These are phyloP conservation scores for Sciaenops ocellatus DNA, from an alignment of 2,797 vertebrate species.

Conservation along the genomic window DNA sequence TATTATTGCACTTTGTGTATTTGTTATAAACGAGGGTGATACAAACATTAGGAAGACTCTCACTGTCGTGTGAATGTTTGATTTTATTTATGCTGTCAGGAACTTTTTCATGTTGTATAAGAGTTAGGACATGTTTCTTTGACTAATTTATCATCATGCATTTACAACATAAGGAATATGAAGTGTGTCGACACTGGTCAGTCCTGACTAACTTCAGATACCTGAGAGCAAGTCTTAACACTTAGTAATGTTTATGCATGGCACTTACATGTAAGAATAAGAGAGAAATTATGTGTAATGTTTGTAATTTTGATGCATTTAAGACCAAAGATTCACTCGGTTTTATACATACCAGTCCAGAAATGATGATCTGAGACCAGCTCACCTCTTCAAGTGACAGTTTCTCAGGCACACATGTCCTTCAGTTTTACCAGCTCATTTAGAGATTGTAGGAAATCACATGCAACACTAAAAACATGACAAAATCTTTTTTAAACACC, in stretches of 20 bases:
- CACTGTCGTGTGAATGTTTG: background rate
- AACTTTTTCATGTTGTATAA: background rate
- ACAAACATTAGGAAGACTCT: background rate
- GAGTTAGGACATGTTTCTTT: background rate
- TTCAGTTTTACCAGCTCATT: background rate
- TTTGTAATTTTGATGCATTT: background rate
- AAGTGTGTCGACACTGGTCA: background rate
- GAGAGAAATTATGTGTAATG: background rate
- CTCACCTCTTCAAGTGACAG: background rate
- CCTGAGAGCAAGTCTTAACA: background rate
- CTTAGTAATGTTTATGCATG: background rate
- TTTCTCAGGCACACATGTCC: background rate
- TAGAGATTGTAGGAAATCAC: background rate
- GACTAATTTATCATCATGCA: slow-evolving; percentile 12
- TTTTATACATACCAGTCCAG: background rate
- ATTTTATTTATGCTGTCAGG: background rate
- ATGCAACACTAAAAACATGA: background rate
- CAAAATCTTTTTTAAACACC: background rate
- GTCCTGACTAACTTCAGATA: background rate
- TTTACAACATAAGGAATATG: background rate
- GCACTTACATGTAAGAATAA: background rate
- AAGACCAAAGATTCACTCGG: background rate
- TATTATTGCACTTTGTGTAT: background rate
- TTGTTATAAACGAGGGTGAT: background rate
- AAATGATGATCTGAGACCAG: slow-evolving; percentile 15